Conservation (phyloP, 2,797 vertebrate species). For the Paratrypauchen microcephalus region DNA sequence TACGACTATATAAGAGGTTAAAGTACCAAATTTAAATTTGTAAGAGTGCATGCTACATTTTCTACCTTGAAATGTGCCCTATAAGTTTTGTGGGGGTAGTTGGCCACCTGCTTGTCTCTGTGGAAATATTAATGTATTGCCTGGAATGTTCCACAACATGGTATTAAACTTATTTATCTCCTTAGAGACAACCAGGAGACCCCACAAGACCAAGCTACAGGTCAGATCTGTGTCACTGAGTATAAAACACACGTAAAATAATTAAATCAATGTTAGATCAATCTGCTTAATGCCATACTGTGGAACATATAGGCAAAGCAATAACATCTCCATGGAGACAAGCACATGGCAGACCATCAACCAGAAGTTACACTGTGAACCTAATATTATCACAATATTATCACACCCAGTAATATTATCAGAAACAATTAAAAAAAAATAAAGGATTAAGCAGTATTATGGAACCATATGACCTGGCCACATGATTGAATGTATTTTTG, state of each 20-base stretch:
- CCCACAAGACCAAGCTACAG: too few relatives aligned
- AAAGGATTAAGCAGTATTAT: not conserved
- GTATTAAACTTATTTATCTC: not conserved
- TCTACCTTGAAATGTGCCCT: too few relatives aligned
- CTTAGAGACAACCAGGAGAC: too few relatives aligned
- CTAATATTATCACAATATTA: too few relatives aligned
- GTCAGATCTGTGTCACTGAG: too few relatives aligned
- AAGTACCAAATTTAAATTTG: too few relatives aligned
- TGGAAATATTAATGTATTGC: not conserved
- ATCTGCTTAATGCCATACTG: not conserved
- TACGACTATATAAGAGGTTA: too few relatives aligned
- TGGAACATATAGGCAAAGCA: not conserved
- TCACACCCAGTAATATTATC: not conserved
- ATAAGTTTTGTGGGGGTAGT: too few relatives aligned
- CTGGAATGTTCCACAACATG: not conserved
- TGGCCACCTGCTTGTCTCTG: too few relatives aligned
- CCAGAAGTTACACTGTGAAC: not conserved
- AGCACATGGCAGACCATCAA: not conserved
- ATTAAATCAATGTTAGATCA: not conserved
- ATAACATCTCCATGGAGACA: not conserved
- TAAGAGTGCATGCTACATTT: not conserved
- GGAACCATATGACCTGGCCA: not conserved
- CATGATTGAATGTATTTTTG: slow-evolving; percentile 11
- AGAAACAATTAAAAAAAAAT: not conserved
- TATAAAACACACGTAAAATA: too few relatives aligned